These are phyloP conservation scores for Bufo bufo DNA, from an alignment of 2,113 vertebrate species.

Conservation along the genomic window DNA sequence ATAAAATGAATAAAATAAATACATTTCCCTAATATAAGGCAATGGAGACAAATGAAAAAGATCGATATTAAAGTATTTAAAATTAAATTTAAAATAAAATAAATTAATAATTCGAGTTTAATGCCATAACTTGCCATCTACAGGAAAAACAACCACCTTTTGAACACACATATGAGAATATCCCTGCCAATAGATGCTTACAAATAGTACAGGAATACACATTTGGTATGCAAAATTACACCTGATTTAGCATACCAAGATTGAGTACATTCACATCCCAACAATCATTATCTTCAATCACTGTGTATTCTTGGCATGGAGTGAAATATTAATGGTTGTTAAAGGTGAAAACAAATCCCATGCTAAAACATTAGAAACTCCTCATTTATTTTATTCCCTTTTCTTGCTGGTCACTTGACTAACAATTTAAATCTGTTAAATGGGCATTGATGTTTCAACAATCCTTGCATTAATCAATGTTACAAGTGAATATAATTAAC, in stretches of 20 bases:
- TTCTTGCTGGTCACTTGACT: background rate
- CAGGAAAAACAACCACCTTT: background rate
- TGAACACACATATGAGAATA: background rate
- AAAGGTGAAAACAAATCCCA: background rate
- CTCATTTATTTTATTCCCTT: background rate
- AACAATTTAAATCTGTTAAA: background rate
- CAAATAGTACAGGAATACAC: background rate
- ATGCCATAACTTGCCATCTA: too few species aligned
- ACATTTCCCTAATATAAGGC: too few species aligned
- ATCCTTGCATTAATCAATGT: too few species aligned
- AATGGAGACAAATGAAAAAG: too few species aligned
- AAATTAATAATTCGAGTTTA: too few species aligned
- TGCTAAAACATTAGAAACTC: background rate
- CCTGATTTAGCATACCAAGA: background rate
- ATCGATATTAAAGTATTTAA: too few species aligned
- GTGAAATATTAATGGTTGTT: background rate
- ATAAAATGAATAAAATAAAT: too few species aligned
- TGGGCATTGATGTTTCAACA: background rate
- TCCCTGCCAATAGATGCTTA: background rate
- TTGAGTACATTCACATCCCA: background rate
- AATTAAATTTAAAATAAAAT: too few species aligned
- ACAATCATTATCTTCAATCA: background rate
- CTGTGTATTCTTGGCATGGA: background rate
- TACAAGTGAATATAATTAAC: too few species aligned
- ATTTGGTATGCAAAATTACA: conserved; percentile 15